Evolutionary conservation across 2,797 vertebrate genomes (phyloP).

Genomic region (Melanogrammus aeglefinus): DNA sequence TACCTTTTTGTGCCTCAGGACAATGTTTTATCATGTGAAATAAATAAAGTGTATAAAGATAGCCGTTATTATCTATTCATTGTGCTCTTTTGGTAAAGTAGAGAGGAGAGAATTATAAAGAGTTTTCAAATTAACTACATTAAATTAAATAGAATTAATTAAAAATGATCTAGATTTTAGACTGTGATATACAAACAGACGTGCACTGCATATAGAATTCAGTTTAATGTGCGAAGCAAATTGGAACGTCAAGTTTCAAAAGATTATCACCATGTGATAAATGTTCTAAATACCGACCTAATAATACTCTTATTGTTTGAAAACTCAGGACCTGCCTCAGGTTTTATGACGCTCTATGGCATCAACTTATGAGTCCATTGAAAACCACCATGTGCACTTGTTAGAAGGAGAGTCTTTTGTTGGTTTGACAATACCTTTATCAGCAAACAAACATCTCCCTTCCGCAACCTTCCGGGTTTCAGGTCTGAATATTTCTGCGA

Average conservation of each 20-base stretch:
- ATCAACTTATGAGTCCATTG: not conserved
- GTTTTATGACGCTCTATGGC: not conserved
- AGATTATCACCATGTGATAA: not conserved
- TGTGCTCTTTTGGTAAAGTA: constrained; percentile 5
- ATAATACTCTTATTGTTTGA: not conserved
- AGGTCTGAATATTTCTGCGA: too few species aligned
- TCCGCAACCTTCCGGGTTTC: too few species aligned
- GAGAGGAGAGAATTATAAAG: not conserved
- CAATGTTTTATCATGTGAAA: not conserved
- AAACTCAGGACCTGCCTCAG: not conserved
- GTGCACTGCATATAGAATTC: not conserved
- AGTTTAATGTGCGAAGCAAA: not conserved
- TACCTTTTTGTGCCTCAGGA: not conserved
- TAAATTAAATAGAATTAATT: not conserved
- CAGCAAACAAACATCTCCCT: too few species aligned
- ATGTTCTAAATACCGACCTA: not conserved
- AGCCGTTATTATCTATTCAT: constrained; percentile 37
- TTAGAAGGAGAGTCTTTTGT: too few species aligned
- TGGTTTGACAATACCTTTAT: too few species aligned
- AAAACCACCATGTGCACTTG: not conserved
- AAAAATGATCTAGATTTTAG: constrained; percentile 6
- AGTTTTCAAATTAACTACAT: not conserved
- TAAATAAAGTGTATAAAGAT: constrained; percentile 38
- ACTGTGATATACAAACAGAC: not conserved
- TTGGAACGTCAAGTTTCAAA: not conserved